Evolutionary conservation across 2,888 invertebrate species (phyloP).

Genomic region (Formica aserva): DNA sequence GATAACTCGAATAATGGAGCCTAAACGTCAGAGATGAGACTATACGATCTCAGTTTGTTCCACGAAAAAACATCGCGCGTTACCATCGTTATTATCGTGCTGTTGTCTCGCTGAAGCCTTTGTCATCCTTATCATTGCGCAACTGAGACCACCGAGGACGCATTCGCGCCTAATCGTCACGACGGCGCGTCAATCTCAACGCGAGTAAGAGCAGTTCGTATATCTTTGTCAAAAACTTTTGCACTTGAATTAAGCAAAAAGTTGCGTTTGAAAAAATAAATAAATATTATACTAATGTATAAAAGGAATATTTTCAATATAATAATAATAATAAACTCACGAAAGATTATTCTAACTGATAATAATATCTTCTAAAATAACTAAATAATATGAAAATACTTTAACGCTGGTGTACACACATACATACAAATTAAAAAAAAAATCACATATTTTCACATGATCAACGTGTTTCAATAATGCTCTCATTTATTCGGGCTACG

Average conservation of each 20-base stretch:
- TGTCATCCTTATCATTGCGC: slow-evolving; percentile 81
- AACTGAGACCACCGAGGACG: slow-evolving; percentile 77
- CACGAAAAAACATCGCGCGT: slow-evolving; percentile 53
- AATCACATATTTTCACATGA: background rate
- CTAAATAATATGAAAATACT: background rate
- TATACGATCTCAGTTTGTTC: slow-evolving; percentile 1
- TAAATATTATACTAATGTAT: background rate
- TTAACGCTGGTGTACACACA: background rate
- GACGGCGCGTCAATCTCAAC: slow-evolving; percentile 32
- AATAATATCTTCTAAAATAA: background rate
- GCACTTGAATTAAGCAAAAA: background rate
- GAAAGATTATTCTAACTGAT: background rate
- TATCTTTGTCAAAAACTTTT: slow-evolving; percentile 9
- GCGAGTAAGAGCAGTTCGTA: background rate
- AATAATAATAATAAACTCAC: background rate
- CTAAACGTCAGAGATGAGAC: slow-evolving; percentile 3
- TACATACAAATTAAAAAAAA: background rate
- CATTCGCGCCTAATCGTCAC: slow-evolving; percentile 59
- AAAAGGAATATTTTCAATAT: background rate
- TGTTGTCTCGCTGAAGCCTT: slow-evolving; percentile 69
- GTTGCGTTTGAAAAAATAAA: background rate
- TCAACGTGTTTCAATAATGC: background rate
- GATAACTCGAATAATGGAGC: background rate
- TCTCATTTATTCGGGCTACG: slow-evolving; percentile 30
- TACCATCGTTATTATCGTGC: slow-evolving; percentile 65